Base-by-base conservation (phyloP, 2,888 invertebrate species). In the Petrolisthes manimaculis region DNA sequence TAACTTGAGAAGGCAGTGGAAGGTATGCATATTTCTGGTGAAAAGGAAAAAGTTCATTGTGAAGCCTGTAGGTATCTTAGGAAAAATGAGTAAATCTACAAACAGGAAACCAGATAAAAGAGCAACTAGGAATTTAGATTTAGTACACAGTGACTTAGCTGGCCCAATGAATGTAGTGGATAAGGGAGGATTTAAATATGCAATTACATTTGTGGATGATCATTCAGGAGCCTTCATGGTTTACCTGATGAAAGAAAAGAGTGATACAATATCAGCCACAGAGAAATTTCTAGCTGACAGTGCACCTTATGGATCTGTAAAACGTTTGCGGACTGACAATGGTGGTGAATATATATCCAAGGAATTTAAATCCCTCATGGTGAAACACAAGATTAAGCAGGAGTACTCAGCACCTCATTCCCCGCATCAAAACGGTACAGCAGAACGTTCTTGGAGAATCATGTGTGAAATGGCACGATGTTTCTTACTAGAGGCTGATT, bases 121-220 rank as follows among this genome's bases (percentile, higher is more conserved):
- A 79, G 78, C 87, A 37, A 78, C 56, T 9, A 56, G 14, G 21
- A 69, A 86, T 8, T 37, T 86, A 54, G 86, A 71, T 12, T 71
- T 86, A 86, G 80, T 80, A 55, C 80, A 86, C 74, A 61, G 80
- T 86, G 86, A 86, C 79, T 55, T 55, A 80, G 21, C 79, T 53
- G 86, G 80, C 12, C 79, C 71, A 53, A 69, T 80, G n/a, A 21
- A 86, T 55, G 12, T 53, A 54, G 55, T 55, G 54, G 80, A 8
- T 53, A 79, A 55, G 56, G 69, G 37, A 55, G 79, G 80, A 55
- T 74, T 86, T 55, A 86, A 37, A 24, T 80, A 80, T 86, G 80
- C 74, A 80, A 67, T 84, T 53, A n/a, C 84, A 18, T 85, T 85
- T 85, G 67, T 69, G 21, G 69, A 77, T 67, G 69, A 85, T 85